phyloP scores from a whole-genome alignment of 1,140 invertebrate genomes.

The Nasonia giraulti region DNA sequence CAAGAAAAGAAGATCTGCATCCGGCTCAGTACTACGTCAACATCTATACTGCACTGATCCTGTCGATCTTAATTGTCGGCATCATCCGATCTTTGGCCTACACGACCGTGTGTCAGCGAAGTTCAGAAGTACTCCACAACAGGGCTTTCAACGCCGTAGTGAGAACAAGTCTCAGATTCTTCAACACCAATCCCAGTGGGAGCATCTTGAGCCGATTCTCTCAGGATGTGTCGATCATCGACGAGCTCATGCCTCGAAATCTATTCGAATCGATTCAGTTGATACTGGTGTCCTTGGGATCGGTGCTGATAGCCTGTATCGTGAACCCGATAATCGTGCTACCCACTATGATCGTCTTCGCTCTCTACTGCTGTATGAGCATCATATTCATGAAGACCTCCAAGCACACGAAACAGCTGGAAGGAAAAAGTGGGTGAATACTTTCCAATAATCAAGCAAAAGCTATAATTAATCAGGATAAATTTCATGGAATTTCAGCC shows the following conservation, averaged over 20 bases:
- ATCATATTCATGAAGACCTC: slow-evolving; percentile 83
- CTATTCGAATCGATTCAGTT: slow-evolving; percentile 86
- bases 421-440: slow-evolving; percentile 82
- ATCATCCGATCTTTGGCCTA: slow-evolving; percentile 76
- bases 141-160: slow-evolving; percentile 79
- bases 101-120: slow-evolving; percentile 79
- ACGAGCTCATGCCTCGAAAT: slow-evolving; percentile 87
- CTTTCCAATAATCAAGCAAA: neutral
- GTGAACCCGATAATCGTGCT: slow-evolving; percentile 84
- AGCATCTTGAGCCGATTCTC: slow-evolving; percentile 85
- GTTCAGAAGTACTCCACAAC: slow-evolving; percentile 81
- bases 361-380: slow-evolving; percentile 83
- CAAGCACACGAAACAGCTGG: slow-evolving; percentile 83
- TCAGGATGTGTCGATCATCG: slow-evolving; percentile 87
- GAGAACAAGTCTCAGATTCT: slow-evolving; percentile 81
- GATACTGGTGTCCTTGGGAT: slow-evolving; percentile 78
- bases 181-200: slow-evolving; percentile 84
- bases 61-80: slow-evolving; percentile 71
- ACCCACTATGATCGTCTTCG: slow-evolving; percentile 80
- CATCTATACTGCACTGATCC: slow-evolving; percentile 74
- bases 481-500: slow-evolving; percentile 67
- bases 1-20: slow-evolving; percentile 37
- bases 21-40: slow-evolving; percentile 69
- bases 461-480: too few relatives aligned
- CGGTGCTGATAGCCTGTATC: slow-evolving; percentile 80